A percentile compares a stretch with the other conserved stretches of the same genome.
Evolutionary conservation across 1,140 invertebrate species (phyloP).

Genomic region (Aphelinus certus): DNA sequence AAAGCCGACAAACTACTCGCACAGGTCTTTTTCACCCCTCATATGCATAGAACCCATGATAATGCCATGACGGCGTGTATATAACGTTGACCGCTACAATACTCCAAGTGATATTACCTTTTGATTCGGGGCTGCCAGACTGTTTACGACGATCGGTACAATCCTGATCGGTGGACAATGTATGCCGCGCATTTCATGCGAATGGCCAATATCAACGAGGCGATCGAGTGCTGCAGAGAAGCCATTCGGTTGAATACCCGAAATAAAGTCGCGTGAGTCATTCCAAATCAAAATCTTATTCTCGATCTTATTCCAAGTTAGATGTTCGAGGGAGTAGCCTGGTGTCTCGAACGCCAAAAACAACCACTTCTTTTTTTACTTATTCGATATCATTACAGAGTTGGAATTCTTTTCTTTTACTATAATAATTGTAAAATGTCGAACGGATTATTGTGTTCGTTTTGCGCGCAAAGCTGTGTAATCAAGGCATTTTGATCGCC

Average conservation of each 20-base stretch:
- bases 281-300: not conserved
- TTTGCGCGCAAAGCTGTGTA: too few relatives aligned
- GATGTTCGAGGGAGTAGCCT: too few relatives aligned
- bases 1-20: slow-evolving; percentile 37
- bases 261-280: slow-evolving; percentile 46
- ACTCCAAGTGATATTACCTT: too few relatives aligned
- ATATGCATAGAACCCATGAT: too few relatives aligned
- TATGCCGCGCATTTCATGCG: slow-evolving; percentile 47
- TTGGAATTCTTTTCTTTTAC: too few relatives aligned
- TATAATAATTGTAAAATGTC: too few relatives aligned
- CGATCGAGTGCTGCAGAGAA: slow-evolving; percentile 47
- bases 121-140: slow-evolving; percentile 19
- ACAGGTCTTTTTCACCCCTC: slow-evolving; percentile 24
- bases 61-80: slow-evolving; percentile 8
- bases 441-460: too few relatives aligned
- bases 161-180: slow-evolving; percentile 44
- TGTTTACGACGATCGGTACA: slow-evolving; percentile 14
- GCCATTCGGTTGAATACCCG: slow-evolving; percentile 43
- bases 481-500: too few relatives aligned
- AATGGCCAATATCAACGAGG: slow-evolving; percentile 41
- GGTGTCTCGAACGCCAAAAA: too few relatives aligned
- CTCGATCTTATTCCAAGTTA: too few relatives aligned
- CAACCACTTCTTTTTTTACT: too few relatives aligned
- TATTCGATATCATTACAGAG: too few relatives aligned
- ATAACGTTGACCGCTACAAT: not conserved